Percentiles rank a stretch among this genome's conserved stretches.
Evolutionary conservation across 2,113 vertebrate genomes (phyloP).

Genomic region (Cettia cetti): DNA sequence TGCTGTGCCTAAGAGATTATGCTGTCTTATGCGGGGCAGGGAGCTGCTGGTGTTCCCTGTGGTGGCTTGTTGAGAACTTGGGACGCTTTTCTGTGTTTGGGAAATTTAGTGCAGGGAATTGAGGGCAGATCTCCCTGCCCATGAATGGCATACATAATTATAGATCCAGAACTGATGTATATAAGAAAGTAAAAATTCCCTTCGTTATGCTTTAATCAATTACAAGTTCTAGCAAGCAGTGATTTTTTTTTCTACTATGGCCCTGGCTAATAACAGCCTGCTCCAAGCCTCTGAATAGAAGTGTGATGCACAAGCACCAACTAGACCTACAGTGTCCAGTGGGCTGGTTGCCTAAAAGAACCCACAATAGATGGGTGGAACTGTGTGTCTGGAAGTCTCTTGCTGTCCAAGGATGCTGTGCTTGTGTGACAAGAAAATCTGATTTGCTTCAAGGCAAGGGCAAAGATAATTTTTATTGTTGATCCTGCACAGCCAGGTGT

Average conservation of each 20-base stretch:
- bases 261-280: background rate
- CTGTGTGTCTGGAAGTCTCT: background rate
- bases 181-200: background rate
- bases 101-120: background rate
- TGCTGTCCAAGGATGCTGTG: background rate
- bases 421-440: background rate
- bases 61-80: background rate
- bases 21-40: background rate
- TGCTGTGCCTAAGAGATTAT: background rate
- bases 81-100: background rate
- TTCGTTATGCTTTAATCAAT: background rate
- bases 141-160: background rate
- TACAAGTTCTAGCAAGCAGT: background rate
- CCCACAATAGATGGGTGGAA: background rate
- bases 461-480: background rate
- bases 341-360: background rate
- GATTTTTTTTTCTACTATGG: background rate
- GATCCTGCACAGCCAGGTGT: background rate
- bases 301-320: too few relatives aligned
- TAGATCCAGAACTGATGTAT: background rate
- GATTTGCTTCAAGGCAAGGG: background rate
- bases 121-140: background rate
- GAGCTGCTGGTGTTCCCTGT: fast-evolving
- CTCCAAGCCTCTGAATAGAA: background rate
- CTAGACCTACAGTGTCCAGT: background rate